Evolutionary conservation across 1,140 invertebrate species (phyloP).

Genomic region (Sipha flava): DNA sequence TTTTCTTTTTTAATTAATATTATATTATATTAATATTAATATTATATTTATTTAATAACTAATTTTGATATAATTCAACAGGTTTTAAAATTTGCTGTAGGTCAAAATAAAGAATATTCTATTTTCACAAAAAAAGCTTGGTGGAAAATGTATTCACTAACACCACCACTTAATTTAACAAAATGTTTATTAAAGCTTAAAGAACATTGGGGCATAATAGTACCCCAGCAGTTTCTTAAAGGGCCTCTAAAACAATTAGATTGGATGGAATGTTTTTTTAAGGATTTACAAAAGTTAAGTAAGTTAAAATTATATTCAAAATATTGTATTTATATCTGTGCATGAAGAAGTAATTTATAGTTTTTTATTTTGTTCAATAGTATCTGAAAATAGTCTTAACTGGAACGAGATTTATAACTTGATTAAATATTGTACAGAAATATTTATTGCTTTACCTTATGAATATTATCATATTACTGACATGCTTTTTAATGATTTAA

Average conservation of each 20-base stretch:
- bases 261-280: not conserved
- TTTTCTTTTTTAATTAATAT: too few relatives aligned
- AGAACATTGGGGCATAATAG: not conserved
- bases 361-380: not conserved
- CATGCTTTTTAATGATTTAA: conserved; percentile 1
- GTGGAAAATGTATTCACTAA: conserved; percentile 8
- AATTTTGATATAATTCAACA: too few relatives aligned
- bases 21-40: too few relatives aligned
- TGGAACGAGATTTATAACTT: not conserved
- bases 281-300: not conserved
- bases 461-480: conserved; percentile 16
- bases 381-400: not conserved
- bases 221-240: not conserved
- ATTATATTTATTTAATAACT: too few relatives aligned
- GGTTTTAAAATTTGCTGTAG: not conserved
- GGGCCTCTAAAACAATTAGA: not conserved
- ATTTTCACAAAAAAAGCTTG: not conserved
- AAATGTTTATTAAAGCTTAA: not conserved
- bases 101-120: not conserved
- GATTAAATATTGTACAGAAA: not conserved
- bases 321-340: not conserved
- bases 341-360: not conserved
- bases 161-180: not conserved
- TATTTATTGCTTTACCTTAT: not conserved
- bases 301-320: not conserved